A percentile compares a stretch with the other conserved stretches of the same genome.
These are phyloP conservation scores for Dryobota labecula DNA, from an alignment of 2,888 invertebrate genomes.

Conservation along the genomic window DNA sequence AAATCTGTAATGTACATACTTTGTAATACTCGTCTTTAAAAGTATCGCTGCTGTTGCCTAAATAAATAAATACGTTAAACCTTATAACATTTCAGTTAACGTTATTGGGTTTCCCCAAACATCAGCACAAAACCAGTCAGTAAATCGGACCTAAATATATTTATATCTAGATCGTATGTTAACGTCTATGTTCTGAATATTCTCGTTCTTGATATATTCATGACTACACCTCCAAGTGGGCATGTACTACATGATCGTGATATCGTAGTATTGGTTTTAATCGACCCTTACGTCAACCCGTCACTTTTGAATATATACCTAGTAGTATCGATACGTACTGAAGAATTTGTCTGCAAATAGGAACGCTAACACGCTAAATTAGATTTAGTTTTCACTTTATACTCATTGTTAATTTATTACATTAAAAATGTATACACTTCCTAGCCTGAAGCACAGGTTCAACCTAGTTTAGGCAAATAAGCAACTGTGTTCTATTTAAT, in stretches of 20 bases:
- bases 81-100: background rate
- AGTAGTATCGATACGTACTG: background rate
- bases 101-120: background rate
- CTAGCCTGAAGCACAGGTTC: no score
- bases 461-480: no score
- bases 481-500: no score
- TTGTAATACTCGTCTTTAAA: no score
- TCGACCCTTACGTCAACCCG: slow-evolving; percentile 9
- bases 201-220: slow-evolving; percentile 28
- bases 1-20: no score
- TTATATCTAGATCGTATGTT: slow-evolving; percentile 4
- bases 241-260: slow-evolving; percentile 26
- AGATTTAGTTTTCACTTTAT: no score
- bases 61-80: background rate
- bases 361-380: no score
- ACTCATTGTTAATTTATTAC: no score
- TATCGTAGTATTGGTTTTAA: slow-evolving; percentile 18
- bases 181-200: slow-evolving; percentile 16
- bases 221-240: slow-evolving; percentile 6
- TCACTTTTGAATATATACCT: slow-evolving; percentile 1
- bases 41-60: no score
- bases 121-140: slow-evolving; percentile 1
- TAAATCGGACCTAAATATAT: slow-evolving; percentile 1
- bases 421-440: no score
- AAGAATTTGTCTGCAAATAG: no score